Conservation (phyloP, 2,797 vertebrate species). For the Myotis vivesi region DNA sequence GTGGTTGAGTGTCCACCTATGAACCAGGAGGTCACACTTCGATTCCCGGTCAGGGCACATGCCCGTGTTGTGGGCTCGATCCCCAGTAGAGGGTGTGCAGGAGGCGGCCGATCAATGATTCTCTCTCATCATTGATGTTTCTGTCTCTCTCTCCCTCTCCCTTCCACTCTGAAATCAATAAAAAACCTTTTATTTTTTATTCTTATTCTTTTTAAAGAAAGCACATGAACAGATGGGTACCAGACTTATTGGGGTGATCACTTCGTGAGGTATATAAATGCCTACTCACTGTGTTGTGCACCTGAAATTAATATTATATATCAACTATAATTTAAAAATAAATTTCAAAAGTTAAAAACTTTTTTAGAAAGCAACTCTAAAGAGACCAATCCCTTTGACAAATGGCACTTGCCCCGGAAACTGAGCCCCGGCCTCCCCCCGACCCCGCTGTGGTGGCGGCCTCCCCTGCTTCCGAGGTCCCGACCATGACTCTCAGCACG, state of each 20-base stretch:
- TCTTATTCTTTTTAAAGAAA: neutral
- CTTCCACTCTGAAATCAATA: too few relatives aligned
- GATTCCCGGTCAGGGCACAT: too few relatives aligned
- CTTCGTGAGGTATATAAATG: neutral
- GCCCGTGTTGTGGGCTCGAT: too few relatives aligned
- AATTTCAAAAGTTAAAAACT: neutral
- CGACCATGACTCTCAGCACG: constrained; percentile 47
- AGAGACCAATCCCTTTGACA: neutral
- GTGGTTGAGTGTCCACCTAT: too few relatives aligned
- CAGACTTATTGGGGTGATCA: neutral
- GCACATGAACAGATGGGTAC: neutral
- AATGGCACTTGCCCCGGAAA: neutral
- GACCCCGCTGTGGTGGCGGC: neutral
- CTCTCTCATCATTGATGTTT: too few relatives aligned
- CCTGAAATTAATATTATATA: too few relatives aligned
- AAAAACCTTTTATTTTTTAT: too few relatives aligned
- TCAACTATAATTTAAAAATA: neutral
- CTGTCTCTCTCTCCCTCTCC: too few relatives aligned
- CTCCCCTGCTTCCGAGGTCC: constrained; percentile 52
- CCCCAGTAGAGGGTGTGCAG: too few relatives aligned
- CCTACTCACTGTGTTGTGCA: rapidly evolving
- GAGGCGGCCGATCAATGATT: too few relatives aligned
- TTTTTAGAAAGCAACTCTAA: constrained; percentile 40
- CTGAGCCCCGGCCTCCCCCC: neutral
- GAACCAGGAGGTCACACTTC: too few relatives aligned